phyloP scores from a whole-genome alignment of 2,113 vertebrate genomes.

The Phyllostomus hastatus region DNA sequence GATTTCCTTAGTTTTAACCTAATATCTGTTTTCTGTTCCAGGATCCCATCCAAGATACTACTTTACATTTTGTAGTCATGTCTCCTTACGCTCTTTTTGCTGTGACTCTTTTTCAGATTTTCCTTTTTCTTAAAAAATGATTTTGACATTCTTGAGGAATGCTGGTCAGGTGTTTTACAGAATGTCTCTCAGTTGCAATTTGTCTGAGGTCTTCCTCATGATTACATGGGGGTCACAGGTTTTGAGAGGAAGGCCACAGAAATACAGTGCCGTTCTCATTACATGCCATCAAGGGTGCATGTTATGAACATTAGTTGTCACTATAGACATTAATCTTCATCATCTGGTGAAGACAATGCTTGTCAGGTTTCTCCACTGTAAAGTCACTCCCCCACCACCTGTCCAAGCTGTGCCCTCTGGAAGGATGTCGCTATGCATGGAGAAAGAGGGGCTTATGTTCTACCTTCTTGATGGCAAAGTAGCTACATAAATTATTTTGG shows the following conservation, averaged over 20 bases:
- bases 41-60: background rate
- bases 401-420: background rate
- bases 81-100: background rate
- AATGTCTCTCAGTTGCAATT: background rate
- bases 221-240: background rate
- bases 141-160: background rate
- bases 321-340: background rate
- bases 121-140: background rate
- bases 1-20: constrained; percentile 11
- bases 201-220: background rate
- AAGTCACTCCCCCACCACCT: background rate
- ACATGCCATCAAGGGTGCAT: background rate
- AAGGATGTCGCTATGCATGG: background rate
- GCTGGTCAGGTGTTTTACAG: background rate
- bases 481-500: background rate
- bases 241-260: background rate
- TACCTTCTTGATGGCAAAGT: background rate
- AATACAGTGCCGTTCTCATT: background rate
- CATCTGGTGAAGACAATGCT: background rate
- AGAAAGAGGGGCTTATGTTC: background rate
- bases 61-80: background rate
- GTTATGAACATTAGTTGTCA: background rate
- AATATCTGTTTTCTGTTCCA: background rate
- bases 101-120: background rate
- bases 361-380: background rate